Evolutionary conservation across 2,113 vertebrate species (phyloP), one percentile per base, ranked within the genome.

Genomic region (Muscicapa adusta): DNA sequence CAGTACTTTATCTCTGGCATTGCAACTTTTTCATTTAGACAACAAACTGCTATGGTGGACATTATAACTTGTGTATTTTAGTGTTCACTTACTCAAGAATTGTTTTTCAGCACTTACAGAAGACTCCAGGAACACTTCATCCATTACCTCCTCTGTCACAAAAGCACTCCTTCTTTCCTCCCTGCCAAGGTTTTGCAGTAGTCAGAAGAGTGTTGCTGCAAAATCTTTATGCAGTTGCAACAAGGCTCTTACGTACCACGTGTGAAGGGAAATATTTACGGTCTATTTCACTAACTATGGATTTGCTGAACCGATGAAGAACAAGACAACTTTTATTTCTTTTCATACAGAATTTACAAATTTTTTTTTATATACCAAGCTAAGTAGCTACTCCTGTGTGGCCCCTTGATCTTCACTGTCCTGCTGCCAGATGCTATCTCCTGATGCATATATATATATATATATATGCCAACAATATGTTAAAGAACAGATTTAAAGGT

Each of bases 221-320:
- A 90, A 63, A n/a, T 33, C 12, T 81, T 91, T 43, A 51, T 22
- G 40, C n/a, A 5, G 6, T 10, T 36, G 36, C 51, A 62, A 72
- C 15, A 16, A 85, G 11, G 11, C 8, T 78, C 2, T 54, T 63
- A 25, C 0, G 0, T 23, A 43, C 23, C 11, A 16, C 8, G 2
- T 38, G 8, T 40, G 12, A 19, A 73, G 11, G 33, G 47, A 83
- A 74, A 31, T 24, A 60, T 60, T 72, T 92, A 34, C 19, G 13
- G 11, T 40, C 22, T 73, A 7, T 76, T 91, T 80, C 18, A 63
- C 4, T 43, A 51, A 38, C 14, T 48, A 19, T 48, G 28, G 14
- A 31, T 67, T 88, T 88, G 7, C 26, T 76, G 43, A 85, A 72
- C 2, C 4, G 17, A 6, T 14, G 25, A 8, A 68, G 20, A 75